phyloP scores from a whole-genome alignment of 2,797 vertebrate genomes.

The Mormyrops boulengeri region DNA sequence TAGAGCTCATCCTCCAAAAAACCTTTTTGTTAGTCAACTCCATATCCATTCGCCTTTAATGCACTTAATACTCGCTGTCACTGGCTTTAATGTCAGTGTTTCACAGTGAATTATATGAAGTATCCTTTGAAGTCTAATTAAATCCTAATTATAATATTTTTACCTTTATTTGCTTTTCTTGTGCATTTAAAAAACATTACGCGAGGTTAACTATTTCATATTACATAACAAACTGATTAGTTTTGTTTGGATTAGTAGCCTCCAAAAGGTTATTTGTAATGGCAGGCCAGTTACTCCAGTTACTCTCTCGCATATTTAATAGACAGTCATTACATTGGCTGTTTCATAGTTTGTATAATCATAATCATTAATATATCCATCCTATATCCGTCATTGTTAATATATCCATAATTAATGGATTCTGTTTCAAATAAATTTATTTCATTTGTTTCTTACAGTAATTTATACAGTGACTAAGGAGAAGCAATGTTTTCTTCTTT shows the following conservation, averaged over 20 bases:
- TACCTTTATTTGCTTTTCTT: not conserved
- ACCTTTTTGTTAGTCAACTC: not conserved
- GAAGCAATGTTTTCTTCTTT: not conserved
- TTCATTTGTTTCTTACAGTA: not conserved
- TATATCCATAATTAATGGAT: not conserved
- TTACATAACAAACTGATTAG: not conserved
- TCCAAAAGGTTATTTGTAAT: not conserved
- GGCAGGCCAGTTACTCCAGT: not conserved
- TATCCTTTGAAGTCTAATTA: not conserved
- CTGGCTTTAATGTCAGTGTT: not conserved
- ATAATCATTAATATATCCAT: not conserved
- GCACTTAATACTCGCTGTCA: not conserved
- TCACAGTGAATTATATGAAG: not conserved
- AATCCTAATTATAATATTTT: not conserved
- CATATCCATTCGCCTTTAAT: not conserved
- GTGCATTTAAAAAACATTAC: not conserved
- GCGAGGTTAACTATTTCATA: not conserved
- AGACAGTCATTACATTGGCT: not conserved
- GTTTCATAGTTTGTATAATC: not conserved
- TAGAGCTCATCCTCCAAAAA: not conserved
- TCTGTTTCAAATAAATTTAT: not conserved
- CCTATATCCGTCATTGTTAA: not conserved
- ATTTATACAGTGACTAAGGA: not conserved
- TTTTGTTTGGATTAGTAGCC: not conserved
- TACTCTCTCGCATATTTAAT: not conserved